These are phyloP conservation scores for Calvadosia cruxmelitensis DNA, from an alignment of 30 jellyfish, hydroid and myxozoan genomes.

Conservation along the genomic window DNA sequence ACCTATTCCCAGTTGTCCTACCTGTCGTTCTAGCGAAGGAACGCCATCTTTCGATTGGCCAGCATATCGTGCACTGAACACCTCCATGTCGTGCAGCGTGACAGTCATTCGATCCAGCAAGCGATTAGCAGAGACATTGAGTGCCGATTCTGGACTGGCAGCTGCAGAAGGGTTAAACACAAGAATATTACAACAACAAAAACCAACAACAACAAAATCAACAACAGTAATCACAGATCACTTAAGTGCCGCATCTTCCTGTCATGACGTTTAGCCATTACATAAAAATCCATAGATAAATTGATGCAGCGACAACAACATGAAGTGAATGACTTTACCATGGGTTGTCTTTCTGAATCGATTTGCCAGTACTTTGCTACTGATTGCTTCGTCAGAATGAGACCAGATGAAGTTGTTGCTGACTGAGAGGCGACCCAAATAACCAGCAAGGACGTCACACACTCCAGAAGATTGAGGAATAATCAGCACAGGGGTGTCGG, in stretches of 20 bases:
- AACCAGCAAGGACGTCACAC: conserved; percentile 64
- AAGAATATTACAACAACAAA: too few species aligned
- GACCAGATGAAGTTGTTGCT: conserved; percentile 71
- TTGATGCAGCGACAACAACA: neutral
- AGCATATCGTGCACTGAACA: conserved; percentile 52
- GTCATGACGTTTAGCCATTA: too few species aligned
- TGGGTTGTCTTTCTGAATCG: conserved; percentile 18
- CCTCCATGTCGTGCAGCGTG: conserved; percentile 77
- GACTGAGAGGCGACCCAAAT: conserved; percentile 67
- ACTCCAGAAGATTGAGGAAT: conserved; percentile 72
- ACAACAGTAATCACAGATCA: too few species aligned
- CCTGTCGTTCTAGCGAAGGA: neutral
- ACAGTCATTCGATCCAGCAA: conserved; percentile 79
- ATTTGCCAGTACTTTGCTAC: conserved; percentile 55
- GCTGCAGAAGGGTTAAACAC: too few species aligned
- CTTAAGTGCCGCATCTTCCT: too few species aligned
- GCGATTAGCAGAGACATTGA: too few species aligned
- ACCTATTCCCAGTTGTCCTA: too few species aligned
- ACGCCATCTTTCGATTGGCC: neutral
- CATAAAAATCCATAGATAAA: too few species aligned
- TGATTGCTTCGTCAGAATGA: conserved; percentile 57
- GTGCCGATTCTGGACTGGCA: too few species aligned
- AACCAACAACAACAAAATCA: too few species aligned
- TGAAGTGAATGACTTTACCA: neutral
- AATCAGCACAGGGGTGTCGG: conserved; percentile 84